Base-by-base conservation (phyloP, 2,797 vertebrate species). In the Rhinichthys osculus region DNA sequence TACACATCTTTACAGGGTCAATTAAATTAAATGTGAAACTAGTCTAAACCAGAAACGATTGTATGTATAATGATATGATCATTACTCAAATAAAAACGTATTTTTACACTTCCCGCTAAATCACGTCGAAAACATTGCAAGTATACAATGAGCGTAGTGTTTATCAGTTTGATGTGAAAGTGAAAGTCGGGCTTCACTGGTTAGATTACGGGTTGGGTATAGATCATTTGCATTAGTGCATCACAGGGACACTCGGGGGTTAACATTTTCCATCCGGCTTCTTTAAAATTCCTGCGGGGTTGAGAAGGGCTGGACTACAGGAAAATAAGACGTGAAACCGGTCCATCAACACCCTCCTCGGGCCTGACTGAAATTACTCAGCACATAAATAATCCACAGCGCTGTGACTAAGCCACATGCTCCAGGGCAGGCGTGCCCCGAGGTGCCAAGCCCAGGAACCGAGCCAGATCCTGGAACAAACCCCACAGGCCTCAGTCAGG, bases 301-400 rank as follows among this genome's bases (percentile, higher is more conserved):
- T 84, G 50, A 64, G 9, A 69, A 54, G 27, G 14, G 66, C 27
- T 30, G 73, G 80, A 79, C 84, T 33, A n/a, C 66, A 80, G 52
- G 50, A 72, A 81, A 84, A 72, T 27, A 47, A 73, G 81, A 78
- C 52, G 71, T 73, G 30, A 86, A 86, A 40, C 67, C 54, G 16
- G 71, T 70, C 35, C 62, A 42, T 50, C 30, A 69, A 82, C 66
- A 89, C 86, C 80, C 87, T 90, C 90, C 87, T 86, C 35, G 4
- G 66, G 57, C 80, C 59, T 72, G 87, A 79, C 80, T 88, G 87
- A 83, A 78, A 91, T 92, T 91, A 92, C 90, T 89, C 82, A 81
- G 87, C 89, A 85, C 91, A 88, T 93, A 88, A 89, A 88, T 93
- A 92, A 93, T 93, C 90, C 90, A 89, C 85, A 90, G 83, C 85